Evolutionary conservation across 1,140 invertebrate species (phyloP), one percentile per base, ranked within the genome.

Genomic region (Drosophila murphyi): DNA sequence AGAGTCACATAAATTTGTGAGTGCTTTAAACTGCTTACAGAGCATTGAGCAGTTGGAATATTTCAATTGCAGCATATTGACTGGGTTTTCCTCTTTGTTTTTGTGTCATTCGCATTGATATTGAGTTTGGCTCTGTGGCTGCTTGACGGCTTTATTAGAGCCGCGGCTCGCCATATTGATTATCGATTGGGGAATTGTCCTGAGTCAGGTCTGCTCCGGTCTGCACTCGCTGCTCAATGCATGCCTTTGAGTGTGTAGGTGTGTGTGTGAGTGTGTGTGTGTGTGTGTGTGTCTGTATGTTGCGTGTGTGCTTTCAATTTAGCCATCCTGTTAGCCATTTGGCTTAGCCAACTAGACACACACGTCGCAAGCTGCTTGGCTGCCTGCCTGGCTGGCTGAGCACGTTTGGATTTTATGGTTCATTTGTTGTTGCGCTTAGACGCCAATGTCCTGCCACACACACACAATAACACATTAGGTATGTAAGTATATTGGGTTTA

Each of bases 331-430:
- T 79, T 89, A 70, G 82, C 80, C 82, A 87, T 87, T 86, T 88
- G 76, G 85, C 80, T 87, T 87, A 89, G 76, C 82, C 73, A 89
- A 69, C 85, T 52, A 76, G 51, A 45, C 64, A 50, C 72, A 56
- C 52, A 72, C 68, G 57, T 52, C 59, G 72, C 35, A 65, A 51
- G 52, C 29, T 68, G 63, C 48, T 37, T 55, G 6, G 57, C 20
- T 20, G 62, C 10, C 47, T 32, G 61, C 43, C 29, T 43, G 61
- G 28, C 57, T 78, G 52, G 34, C 54, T 68, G 70, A 59, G 76
- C 89, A 91, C 81, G 89, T 91, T 91, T 91, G 82, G 89, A 77
- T 82, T 91, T 91, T 90, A 91, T 89, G 82, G 85, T 91, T 83
- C 82, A 91, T 91, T 91, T 91, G 76, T 80, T 87, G 83, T 48